A percentile compares a stretch with the other conserved stretches of the same genome.
phyloP scores from a whole-genome alignment of 2,113 vertebrate genomes.

The Syngnathus scovelli region DNA sequence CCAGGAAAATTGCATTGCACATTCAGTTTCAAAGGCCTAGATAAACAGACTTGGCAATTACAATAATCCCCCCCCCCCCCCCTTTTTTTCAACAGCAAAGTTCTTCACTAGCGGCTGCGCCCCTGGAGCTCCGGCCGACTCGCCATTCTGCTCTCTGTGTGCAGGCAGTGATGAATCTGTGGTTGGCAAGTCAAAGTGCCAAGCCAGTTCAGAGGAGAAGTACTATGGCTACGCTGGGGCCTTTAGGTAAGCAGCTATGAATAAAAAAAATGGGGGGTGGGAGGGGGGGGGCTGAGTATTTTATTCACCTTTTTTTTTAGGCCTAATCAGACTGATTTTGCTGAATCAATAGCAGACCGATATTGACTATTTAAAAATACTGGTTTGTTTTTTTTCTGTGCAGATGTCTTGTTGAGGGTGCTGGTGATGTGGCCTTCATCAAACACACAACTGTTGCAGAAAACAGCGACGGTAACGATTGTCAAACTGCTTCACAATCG shows the following conservation, averaged over 20 bases:
- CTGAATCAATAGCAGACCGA: too few relatives aligned
- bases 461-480: constrained; percentile 71
- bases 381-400: too few relatives aligned
- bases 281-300: too few relatives aligned
- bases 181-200: constrained; percentile 62
- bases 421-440: constrained; percentile 84
- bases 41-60: too few relatives aligned
- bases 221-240: constrained; percentile 83
- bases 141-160: constrained; percentile 77
- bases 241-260: constrained; percentile 65
- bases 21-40: too few relatives aligned
- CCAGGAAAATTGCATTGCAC: too few relatives aligned
- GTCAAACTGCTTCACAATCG: background rate
- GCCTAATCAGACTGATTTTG: too few relatives aligned
- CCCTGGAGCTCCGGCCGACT: constrained; percentile 71
- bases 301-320: too few relatives aligned
- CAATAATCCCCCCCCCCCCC: too few relatives aligned
- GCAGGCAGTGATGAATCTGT: constrained; percentile 45
- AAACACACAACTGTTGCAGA: constrained; percentile 79
- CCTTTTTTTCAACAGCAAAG: constrained; percentile 34
- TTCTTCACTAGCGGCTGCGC: constrained; percentile 81
- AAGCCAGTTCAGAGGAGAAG: constrained; percentile 67
- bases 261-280: background rate
- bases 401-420: constrained; percentile 79
- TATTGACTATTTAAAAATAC: too few relatives aligned